Base-by-base conservation (phyloP, 2,113 vertebrate species). In the Burhinus bistriatus region DNA sequence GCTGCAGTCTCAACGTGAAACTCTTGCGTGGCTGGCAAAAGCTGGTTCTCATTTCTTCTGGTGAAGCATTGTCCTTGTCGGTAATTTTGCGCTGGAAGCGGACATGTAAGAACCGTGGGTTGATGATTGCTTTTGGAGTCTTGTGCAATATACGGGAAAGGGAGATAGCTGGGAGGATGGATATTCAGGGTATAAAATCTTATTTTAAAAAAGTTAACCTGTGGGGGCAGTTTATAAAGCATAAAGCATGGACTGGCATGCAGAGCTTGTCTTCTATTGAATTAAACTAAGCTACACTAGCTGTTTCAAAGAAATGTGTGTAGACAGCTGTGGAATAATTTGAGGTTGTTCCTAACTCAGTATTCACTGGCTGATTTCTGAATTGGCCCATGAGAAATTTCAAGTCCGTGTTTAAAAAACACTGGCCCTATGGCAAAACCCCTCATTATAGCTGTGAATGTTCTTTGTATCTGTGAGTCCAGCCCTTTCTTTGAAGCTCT, bases 101-200 rank as follows among this genome's bases (percentile, higher is more conserved):
- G 20, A 6, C 2, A 0, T 0, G 0, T 2, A 20, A 62, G 32
- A 61, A 0, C 6, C 16, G 13, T 3, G 40, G 8, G 9, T 34
- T 17, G 18, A 14, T 20, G 15, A 14, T 34, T 80, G 16, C 7
- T 23, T 44, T 19, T 36, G 34, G 38, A 44, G 14, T 11, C 25
- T 23, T 32, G 15, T 3, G 12, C 17, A 6, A 22, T 47, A 62
- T 51, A 4, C 30, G 4, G n/a, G 26, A 6, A 54, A 61, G 23
- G 6, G 26, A 42, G 40, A 4, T 2, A 8, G 4, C 29, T 38
- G n/a, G n/a, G n/a, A 83, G 20, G 62, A 30, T 5, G 21, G 16
- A 25, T 1, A 2, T 61, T 59, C 22, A n/a, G 49, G 15, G 12
- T 30, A 23, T 26, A 47, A 68, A 68, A 32, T 7, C 13, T 16